A percentile compares a stretch with the other conserved stretches of the same genome.
phyloP scores from a whole-genome alignment of 2,797 vertebrate genomes.

The Setipinna tenuifilis region DNA sequence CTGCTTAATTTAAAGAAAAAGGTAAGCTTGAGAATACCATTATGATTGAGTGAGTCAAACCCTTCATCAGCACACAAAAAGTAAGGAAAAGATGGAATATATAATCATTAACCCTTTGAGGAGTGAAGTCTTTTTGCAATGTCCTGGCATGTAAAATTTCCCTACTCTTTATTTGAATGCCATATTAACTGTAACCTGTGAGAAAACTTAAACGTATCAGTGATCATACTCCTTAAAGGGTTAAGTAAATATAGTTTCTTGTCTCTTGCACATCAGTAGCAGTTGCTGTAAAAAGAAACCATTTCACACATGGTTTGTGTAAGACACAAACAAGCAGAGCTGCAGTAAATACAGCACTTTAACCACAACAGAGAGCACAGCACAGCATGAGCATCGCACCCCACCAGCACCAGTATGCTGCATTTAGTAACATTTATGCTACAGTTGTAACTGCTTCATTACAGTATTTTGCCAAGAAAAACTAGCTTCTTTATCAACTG shows the following conservation, averaged over 20 bases:
- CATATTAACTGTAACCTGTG: not conserved
- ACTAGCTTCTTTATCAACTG: too few species aligned
- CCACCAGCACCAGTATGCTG: not conserved
- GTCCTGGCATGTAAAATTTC: too few species aligned
- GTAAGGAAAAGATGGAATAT: not conserved
- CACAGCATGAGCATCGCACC: not conserved
- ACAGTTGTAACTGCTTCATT: not conserved
- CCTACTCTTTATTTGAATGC: too few species aligned
- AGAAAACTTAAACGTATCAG: too few species aligned
- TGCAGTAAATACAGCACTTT: not conserved
- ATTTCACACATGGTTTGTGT: not conserved
- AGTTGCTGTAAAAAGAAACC: not conserved
- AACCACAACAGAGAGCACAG: conserved; percentile 12
- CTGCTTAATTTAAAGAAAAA: not conserved
- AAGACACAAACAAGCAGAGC: not conserved
- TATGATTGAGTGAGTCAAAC: not conserved
- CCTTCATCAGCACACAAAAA: not conserved
- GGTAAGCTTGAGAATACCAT: not conserved
- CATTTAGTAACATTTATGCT: not conserved
- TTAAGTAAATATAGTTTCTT: not conserved
- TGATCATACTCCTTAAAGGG: too few species aligned
- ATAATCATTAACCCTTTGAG: not conserved
- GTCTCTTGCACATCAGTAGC: not conserved
- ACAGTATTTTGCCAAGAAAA: not conserved
- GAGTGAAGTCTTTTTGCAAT: too few species aligned